phyloP scores from a whole-genome alignment of 2,888 invertebrate genomes.

The Drosophila prostipennis region DNA sequence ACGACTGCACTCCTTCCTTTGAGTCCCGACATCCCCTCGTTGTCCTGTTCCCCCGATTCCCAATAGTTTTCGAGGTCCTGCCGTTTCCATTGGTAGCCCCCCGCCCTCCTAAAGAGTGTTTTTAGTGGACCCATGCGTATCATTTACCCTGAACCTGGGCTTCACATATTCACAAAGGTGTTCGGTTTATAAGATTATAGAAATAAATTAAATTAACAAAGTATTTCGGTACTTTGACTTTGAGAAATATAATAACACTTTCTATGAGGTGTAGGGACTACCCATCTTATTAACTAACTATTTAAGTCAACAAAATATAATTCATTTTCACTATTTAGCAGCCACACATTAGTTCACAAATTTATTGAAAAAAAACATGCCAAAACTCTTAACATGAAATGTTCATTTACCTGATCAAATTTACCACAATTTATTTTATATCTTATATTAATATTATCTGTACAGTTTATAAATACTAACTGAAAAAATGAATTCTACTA shows the following conservation, averaged over 20 bases:
- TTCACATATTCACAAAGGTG: constrained; percentile 24
- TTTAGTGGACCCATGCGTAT: constrained; percentile 5
- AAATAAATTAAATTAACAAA: neutral
- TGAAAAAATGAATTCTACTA: too few relatives aligned
- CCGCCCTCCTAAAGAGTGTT: neutral
- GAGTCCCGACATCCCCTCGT: neutral
- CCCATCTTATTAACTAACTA: too few relatives aligned
- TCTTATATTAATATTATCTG: neutral
- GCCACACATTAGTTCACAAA: too few relatives aligned
- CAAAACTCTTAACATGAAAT: too few relatives aligned
- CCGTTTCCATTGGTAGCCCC: constrained; percentile 27
- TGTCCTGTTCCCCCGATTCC: neutral
- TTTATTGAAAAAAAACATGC: too few relatives aligned
- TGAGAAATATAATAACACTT: neutral
- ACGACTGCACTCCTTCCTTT: neutral
- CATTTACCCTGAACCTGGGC: constrained; percentile 3
- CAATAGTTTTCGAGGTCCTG: constrained; percentile 10
- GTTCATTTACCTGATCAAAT: too few relatives aligned
- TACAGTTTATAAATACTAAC: too few relatives aligned
- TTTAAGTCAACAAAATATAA: too few relatives aligned
- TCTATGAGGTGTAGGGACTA: too few relatives aligned
- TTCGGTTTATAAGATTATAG: neutral
- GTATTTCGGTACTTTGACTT: neutral
- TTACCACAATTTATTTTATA: too few relatives aligned
- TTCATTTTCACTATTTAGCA: too few relatives aligned